phyloP scores from a whole-genome alignment of 2,797 vertebrate species.

The Hemibagrus guttatus region DNA sequence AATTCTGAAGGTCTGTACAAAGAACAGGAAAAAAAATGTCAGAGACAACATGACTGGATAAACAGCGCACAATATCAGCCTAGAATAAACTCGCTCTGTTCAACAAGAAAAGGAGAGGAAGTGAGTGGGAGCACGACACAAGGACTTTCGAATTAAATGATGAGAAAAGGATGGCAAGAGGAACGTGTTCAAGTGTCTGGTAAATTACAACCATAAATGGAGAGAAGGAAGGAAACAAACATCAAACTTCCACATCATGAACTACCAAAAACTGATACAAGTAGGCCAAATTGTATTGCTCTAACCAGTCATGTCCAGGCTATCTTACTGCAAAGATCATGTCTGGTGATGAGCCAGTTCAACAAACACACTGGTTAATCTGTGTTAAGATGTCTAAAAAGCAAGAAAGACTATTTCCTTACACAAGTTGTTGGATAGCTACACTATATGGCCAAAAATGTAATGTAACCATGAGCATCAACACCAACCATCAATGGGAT shows the following conservation, averaged over 20 bases:
- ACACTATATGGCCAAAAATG: background rate
- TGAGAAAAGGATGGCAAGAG: background rate
- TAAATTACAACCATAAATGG: background rate
- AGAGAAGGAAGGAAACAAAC: background rate
- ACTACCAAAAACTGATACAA: background rate
- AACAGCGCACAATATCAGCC: background rate
- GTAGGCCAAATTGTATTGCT: background rate
- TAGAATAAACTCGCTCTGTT: background rate
- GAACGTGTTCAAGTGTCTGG: background rate
- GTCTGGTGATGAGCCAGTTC: no score
- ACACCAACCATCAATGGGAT: no score
- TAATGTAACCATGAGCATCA: background rate
- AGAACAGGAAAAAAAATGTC: background rate
- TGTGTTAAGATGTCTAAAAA: background rate
- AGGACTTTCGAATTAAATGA: background rate
- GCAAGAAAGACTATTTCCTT: background rate
- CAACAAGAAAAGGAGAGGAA: conserved; percentile 1
- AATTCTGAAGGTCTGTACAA: conserved; percentile 25
- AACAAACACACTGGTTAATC: no score
- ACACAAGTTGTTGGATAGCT: background rate
- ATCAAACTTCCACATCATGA: background rate
- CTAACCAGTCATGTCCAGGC: no score
- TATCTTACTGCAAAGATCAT: no score
- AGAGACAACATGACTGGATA: background rate
- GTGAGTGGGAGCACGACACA: background rate